Conservation (phyloP, 2,888 invertebrate genomes). For the Caenorhabditis drosophilae region DNA sequence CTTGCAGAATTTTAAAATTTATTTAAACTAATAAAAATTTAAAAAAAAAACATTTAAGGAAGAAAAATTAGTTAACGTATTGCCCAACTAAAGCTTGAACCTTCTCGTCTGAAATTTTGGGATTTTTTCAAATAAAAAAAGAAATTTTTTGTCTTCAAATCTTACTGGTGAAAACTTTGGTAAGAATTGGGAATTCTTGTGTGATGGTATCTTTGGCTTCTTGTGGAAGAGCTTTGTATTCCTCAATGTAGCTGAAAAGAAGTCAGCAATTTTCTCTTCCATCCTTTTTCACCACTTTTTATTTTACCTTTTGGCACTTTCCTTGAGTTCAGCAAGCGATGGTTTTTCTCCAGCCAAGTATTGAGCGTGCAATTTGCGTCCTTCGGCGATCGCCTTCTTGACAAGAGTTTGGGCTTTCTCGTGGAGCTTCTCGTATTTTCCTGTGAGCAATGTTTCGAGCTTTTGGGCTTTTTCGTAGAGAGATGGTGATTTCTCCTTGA, state of each 20-base stretch:
- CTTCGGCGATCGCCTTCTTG: constrained; percentile 54
- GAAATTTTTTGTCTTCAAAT: background rate
- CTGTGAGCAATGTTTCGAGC: constrained; percentile 50
- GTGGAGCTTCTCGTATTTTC: constrained; percentile 53
- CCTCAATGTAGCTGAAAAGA: constrained; percentile 43
- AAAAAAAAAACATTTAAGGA: background rate
- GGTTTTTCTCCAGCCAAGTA: constrained; percentile 61
- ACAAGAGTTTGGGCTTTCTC: constrained; percentile 60
- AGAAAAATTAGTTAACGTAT: constrained; percentile 30
- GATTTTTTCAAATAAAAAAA: no score
- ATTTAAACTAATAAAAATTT: background rate
- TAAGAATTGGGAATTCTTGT: constrained; percentile 62
- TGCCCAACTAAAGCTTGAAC: constrained; percentile 34
- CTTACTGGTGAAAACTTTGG: constrained; percentile 57
- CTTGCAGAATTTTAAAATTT: background rate
- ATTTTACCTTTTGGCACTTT: constrained; percentile 32
- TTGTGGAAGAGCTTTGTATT: constrained; percentile 56
- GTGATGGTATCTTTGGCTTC: constrained; percentile 59
- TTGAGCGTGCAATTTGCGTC: constrained; percentile 56
- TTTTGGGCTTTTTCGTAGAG: constrained; percentile 58
- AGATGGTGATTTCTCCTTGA: constrained; percentile 61
- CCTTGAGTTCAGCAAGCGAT: constrained; percentile 53
- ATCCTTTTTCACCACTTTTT: no score
- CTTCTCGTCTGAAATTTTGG: constrained; percentile 44
- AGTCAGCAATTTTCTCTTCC: no score